Conservation (phyloP, 2,888 invertebrate species). For the Chelonus formosanus region DNA sequence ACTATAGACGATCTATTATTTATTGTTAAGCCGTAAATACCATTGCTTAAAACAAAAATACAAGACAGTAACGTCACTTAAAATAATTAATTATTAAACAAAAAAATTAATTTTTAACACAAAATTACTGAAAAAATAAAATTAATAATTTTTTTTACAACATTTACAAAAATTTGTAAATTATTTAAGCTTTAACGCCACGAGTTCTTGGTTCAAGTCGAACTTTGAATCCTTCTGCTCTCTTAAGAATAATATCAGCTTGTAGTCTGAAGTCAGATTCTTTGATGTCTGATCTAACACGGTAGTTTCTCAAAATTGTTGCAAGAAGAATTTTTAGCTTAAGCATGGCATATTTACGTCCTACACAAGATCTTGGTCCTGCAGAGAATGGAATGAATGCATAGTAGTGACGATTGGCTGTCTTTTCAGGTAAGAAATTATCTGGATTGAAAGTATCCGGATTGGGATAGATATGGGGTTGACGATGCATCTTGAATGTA, state of each 20-base stretch:
- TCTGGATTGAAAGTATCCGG: conserved; percentile 80
- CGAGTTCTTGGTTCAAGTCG: conserved; percentile 56
- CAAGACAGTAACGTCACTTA: no score
- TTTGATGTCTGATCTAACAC: conserved; percentile 70
- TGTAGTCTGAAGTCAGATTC: conserved; percentile 76
- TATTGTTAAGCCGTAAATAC: no score
- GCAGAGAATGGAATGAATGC: conserved; percentile 84
- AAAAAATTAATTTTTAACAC: no score
- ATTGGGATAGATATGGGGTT: conserved; percentile 73
- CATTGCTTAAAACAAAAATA: no score
- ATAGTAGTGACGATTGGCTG: conserved; percentile 80
- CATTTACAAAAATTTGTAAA: conserved; percentile 6
- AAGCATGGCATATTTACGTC: conserved; percentile 82
- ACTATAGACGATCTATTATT: no score
- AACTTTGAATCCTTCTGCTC: conserved; percentile 75
- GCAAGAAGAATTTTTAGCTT: conserved; percentile 79
- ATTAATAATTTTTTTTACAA: conserved; percentile 2
- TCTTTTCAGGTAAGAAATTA: conserved; percentile 80
- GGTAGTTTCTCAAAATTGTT: conserved; percentile 76
- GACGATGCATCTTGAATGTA: conserved; percentile 75
- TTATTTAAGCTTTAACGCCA: conserved; percentile 44
- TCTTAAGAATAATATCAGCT: conserved; percentile 78
- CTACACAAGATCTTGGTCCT: conserved; percentile 82
- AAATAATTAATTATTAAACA: no score
- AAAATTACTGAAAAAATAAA: no score